These are phyloP conservation scores for Notamacropus eugenii DNA, from an alignment of 2,797 vertebrate genomes.

Conservation along the genomic window DNA sequence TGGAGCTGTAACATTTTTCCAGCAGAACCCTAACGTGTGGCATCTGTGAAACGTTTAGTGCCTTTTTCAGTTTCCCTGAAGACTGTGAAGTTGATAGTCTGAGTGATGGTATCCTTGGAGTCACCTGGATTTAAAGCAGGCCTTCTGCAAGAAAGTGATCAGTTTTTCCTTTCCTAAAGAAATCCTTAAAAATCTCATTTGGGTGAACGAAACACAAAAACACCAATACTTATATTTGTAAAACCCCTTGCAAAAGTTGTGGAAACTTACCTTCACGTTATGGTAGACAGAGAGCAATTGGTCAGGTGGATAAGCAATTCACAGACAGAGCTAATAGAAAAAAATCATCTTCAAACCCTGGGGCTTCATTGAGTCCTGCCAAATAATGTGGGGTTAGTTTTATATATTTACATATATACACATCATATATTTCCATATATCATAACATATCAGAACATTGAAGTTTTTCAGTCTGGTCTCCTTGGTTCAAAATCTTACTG, in stretches of 20 bases:
- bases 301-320: background rate
- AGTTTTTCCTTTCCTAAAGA: constrained; percentile 28
- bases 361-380: constrained; percentile 16
- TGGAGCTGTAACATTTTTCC: constrained; percentile 68
- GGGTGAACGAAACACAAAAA: background rate
- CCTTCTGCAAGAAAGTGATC: background rate
- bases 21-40: constrained; percentile 65
- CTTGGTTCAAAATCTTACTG: background rate
- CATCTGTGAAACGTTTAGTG: constrained; percentile 62
- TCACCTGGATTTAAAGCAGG: background rate
- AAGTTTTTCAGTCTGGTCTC: background rate
- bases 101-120: background rate
- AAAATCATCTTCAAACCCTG: background rate
- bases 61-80: constrained; percentile 53
- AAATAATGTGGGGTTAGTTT: constrained; percentile 47
- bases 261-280: constrained; percentile 23
- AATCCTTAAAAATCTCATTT: background rate
- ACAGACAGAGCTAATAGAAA: background rate
- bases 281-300: background rate
- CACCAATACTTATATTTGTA: background rate
- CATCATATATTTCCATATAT: background rate
- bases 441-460: background rate
- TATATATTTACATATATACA: background rate
- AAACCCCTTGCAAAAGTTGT: constrained; percentile 15
- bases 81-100: constrained; percentile 30